Percentiles rank a stretch among this genome's conserved stretches.
Conservation (phyloP, 2,888 invertebrate genomes). For the Epirrhoe alternata region DNA sequence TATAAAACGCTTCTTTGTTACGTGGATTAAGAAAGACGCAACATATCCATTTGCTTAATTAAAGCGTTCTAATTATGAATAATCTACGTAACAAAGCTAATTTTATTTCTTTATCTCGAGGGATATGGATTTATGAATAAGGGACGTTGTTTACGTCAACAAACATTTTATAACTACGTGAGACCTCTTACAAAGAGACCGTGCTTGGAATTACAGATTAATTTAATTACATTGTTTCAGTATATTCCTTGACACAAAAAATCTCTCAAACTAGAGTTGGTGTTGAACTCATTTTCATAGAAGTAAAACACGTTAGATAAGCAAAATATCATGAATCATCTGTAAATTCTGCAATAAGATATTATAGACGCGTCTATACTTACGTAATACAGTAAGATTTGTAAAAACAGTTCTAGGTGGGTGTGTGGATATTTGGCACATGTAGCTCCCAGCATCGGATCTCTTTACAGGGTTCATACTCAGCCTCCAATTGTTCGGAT, state of each 20-base stretch:
- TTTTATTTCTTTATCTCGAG: conserved; percentile 37
- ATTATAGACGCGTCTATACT: conserved; percentile 53
- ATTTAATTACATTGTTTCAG: too few species aligned
- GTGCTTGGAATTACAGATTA: neutral
- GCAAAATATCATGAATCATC: too few species aligned
- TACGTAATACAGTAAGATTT: conserved; percentile 91
- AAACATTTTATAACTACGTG: conserved; percentile 1
- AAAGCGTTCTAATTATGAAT: conserved; percentile 45
- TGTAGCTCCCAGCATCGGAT: conserved; percentile 90
- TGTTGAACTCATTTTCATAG: too few species aligned
- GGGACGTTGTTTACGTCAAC: conserved; percentile 11
- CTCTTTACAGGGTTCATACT: conserved; percentile 89
- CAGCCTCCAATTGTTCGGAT: conserved; percentile 89
- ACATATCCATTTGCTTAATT: conserved; percentile 45
- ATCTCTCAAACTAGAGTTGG: too few species aligned
- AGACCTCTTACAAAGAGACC: neutral
- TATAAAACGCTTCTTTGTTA: conserved; percentile 29
- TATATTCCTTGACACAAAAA: too few species aligned
- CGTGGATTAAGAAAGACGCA: conserved; percentile 35
- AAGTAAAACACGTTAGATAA: too few species aligned
- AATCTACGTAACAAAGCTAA: conserved; percentile 41
- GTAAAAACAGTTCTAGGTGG: conserved; percentile 91
- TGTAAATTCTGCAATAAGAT: too few species aligned
- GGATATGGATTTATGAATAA: conserved; percentile 30
- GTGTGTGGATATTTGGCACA: conserved; percentile 93